A percentile compares a stretch with the other conserved stretches of the same genome.
Conservation (phyloP, 2,113 vertebrate genomes). For the Ciconia stormi region DNA sequence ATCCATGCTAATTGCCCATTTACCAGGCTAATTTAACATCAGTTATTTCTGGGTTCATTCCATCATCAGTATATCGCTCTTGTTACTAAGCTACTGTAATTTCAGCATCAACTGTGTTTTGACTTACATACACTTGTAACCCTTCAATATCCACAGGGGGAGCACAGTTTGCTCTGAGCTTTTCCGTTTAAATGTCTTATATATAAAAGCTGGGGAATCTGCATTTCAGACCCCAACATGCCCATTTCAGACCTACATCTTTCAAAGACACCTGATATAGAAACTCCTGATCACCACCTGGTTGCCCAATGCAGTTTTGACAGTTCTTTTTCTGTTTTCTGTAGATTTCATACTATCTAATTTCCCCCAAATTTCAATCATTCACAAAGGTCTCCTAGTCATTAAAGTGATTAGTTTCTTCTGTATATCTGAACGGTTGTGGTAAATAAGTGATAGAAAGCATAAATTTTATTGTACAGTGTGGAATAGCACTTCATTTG, state of each 20-base stretch:
- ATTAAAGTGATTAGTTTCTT: neutral
- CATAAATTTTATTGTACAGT: neutral
- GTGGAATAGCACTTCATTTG: neutral
- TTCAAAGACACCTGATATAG: neutral
- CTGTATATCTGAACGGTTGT: neutral
- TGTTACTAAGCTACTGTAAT: slow-evolving; percentile 43
- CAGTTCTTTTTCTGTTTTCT: neutral
- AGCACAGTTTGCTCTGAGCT: neutral
- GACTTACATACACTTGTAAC: slow-evolving; percentile 9
- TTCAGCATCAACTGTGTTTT: slow-evolving; percentile 28
- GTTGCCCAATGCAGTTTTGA: neutral
- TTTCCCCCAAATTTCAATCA: neutral
- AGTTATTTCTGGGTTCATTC: slow-evolving; percentile 54
- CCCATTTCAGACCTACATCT: neutral
- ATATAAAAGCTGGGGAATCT: neutral
- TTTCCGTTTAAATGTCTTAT: neutral
- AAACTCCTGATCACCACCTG: neutral
- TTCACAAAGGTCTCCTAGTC: neutral
- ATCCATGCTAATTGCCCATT: slow-evolving; percentile 28
- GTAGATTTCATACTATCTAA: neutral
- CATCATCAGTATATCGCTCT: slow-evolving; percentile 8
- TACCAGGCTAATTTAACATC: slow-evolving; percentile 34
- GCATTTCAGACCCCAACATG: neutral
- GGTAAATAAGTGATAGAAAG: neutral
- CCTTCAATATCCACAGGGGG: neutral